These are phyloP conservation scores for Brachypodius melanocephalos DNA, from an alignment of 2,113 vertebrate species.

Conservation along the genomic window DNA sequence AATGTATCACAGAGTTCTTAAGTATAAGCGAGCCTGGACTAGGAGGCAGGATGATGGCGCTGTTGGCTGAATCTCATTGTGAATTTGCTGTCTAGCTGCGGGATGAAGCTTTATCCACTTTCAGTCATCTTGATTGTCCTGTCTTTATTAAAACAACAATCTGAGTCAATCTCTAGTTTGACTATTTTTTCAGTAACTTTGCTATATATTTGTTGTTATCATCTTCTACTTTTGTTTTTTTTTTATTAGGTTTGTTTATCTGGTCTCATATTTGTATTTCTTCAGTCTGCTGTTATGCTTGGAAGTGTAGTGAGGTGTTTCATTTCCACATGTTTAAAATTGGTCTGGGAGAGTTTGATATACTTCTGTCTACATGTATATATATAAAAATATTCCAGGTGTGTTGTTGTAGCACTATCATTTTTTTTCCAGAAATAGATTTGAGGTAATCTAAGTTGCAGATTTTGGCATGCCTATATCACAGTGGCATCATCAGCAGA, in stretches of 20 bases:
- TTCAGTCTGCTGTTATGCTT: not conserved
- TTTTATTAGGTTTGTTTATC: not conserved
- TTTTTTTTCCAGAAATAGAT: not conserved
- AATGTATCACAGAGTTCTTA: not conserved
- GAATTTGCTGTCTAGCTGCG: not conserved
- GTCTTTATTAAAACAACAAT: not conserved
- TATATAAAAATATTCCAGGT: not conserved
- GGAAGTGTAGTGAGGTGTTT: not conserved
- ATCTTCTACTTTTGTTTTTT: not conserved
- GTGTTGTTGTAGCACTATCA: not conserved
- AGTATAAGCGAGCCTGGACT: not conserved
- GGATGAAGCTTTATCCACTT: not conserved
- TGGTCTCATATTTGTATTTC: not conserved
- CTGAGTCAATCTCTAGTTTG: not conserved
- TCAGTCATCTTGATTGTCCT: not conserved
- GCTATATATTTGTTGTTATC: not conserved
- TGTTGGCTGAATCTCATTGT: not conserved
- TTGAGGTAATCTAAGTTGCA: not conserved
- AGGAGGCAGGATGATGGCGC: not conserved
- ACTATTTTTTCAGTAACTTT: not conserved
- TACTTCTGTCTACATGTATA: not conserved
- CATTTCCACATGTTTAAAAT: constrained; percentile 14
- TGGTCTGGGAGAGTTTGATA: not conserved
- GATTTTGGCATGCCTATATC: not conserved
- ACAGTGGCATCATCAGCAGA: not conserved